Conservation (phyloP, 2,113 vertebrate species). For the Cisticola juncidis region DNA sequence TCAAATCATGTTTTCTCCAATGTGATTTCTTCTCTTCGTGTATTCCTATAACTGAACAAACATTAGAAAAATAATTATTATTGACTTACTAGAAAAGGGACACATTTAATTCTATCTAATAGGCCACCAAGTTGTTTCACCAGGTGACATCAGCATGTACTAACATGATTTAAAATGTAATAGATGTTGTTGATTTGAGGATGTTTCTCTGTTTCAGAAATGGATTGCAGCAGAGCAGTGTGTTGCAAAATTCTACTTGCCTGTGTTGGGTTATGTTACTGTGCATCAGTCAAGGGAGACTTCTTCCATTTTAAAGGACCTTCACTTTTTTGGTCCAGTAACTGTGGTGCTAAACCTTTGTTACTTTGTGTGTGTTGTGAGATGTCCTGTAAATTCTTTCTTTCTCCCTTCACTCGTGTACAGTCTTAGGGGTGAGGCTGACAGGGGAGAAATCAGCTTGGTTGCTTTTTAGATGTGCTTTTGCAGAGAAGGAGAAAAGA, state of each 20-base stretch:
- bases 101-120: neutral
- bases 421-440: neutral
- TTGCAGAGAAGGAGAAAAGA: neutral
- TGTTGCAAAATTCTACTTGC: neutral
- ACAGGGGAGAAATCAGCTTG: neutral
- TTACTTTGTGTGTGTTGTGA: neutral
- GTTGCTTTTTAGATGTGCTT: neutral
- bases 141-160: constrained; percentile 16
- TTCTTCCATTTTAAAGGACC: neutral
- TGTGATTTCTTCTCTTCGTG: constrained; percentile 18
- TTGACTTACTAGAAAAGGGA: neutral
- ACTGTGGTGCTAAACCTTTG: neutral
- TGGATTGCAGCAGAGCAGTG: neutral
- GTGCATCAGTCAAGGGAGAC: neutral
- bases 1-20: constrained; percentile 19
- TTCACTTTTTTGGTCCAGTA: neutral
- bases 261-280: neutral
- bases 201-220: constrained; percentile 34
- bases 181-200: constrained; percentile 29
- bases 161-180: constrained; percentile 11
- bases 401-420: neutral
- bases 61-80: constrained; percentile 42
- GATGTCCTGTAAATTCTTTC: neutral
- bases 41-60: constrained; percentile 15
- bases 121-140: neutral